A percentile compares a stretch with the other conserved stretches of the same genome.
Conservation (phyloP, 1,140 invertebrate genomes). For the Caenorhabditis tropicalis region DNA sequence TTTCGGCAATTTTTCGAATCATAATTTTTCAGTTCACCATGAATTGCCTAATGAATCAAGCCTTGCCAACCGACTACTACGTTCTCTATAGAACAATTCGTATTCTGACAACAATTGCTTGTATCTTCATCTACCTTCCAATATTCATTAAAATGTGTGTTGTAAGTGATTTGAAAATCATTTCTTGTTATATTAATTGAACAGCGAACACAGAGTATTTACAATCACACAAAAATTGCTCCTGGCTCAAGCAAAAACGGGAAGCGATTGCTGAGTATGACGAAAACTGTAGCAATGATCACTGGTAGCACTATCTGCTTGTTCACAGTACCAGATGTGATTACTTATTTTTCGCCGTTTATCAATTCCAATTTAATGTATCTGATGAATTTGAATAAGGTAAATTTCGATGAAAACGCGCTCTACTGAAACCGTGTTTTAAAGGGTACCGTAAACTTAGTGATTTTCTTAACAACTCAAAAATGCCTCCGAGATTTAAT, state of each 20-base stretch:
- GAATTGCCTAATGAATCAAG: constrained; percentile 28
- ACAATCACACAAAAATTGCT: constrained; percentile 12
- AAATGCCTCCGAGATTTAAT: not conserved
- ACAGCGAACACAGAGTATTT: constrained; percentile 30
- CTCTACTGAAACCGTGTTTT: not conserved
- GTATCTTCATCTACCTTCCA: not conserved
- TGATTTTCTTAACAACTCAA: constrained; percentile 1
- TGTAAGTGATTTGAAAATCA: not conserved
- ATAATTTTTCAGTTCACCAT: not conserved
- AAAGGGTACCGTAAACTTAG: not conserved
- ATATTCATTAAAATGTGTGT: constrained; percentile 26
- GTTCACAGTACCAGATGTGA: not conserved
- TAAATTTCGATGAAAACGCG: not conserved
- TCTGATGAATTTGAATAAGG: constrained; percentile 23
- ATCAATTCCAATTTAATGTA: not conserved
- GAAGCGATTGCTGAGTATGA: constrained; percentile 4
- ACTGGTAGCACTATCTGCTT: constrained; percentile 12
- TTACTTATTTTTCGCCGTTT: not conserved
- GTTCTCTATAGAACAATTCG: constrained; percentile 7
- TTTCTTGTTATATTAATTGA: not conserved
- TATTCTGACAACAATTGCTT: not conserved
- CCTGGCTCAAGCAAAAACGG: constrained; percentile 1
- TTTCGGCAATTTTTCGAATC: too few species aligned
- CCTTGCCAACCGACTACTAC: not conserved
- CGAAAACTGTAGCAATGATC: constrained; percentile 27